phyloP scores from a whole-genome alignment of 2,888 invertebrate genomes.

The Aplocera efformata region DNA sequence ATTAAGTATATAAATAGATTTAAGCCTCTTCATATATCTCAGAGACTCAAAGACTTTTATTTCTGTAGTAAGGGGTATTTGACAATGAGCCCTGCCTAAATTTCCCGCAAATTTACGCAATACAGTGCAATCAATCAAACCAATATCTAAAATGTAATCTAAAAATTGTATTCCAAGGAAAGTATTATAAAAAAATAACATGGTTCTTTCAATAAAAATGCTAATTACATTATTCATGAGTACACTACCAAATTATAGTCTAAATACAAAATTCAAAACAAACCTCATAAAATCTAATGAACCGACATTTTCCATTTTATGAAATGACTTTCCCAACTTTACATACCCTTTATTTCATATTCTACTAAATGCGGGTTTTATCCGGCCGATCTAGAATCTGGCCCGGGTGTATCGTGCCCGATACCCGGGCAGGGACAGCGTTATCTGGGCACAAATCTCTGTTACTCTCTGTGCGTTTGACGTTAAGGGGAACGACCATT shows the following conservation, averaged over 20 bases:
- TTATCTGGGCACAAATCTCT: slow-evolving; percentile 24
- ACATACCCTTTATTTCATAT: slow-evolving; percentile 16
- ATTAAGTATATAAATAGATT: too few species aligned
- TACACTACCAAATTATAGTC: background rate
- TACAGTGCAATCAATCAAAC: too few species aligned
- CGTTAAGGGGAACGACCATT: slow-evolving; percentile 20
- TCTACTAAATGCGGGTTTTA: slow-evolving; percentile 24
- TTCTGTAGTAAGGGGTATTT: too few species aligned
- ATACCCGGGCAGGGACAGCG: slow-evolving; percentile 17
- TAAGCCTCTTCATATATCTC: too few species aligned
- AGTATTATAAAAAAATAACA: too few species aligned
- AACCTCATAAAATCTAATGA: slow-evolving; percentile 2
- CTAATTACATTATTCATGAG: too few species aligned
- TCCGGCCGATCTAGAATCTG: slow-evolving; percentile 23
- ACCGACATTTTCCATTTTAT: slow-evolving; percentile 4
- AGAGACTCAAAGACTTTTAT: too few species aligned
- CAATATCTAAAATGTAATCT: too few species aligned
- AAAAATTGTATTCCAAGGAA: too few species aligned
- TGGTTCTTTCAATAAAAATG: too few species aligned
- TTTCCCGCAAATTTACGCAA: too few species aligned
- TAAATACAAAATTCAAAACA: background rate
- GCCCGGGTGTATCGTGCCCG: slow-evolving; percentile 26
- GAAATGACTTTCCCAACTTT: slow-evolving; percentile 4
- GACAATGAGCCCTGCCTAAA: too few species aligned
- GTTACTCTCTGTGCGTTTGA: slow-evolving; percentile 25